phyloP scores from a whole-genome alignment of 2,888 invertebrate species.

The Drosophila affinis region DNA sequence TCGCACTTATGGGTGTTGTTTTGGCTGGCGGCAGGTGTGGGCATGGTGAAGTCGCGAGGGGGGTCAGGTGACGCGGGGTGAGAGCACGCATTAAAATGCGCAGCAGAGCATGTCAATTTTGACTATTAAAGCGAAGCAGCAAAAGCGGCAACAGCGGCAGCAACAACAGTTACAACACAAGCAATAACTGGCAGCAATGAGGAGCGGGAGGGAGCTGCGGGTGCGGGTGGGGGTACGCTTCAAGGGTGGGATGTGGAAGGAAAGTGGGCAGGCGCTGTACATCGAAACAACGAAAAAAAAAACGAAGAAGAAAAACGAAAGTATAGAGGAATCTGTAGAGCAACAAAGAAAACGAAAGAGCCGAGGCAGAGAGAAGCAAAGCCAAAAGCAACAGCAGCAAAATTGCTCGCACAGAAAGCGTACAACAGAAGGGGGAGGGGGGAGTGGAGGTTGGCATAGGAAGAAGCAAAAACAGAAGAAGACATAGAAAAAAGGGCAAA shows the following conservation, averaged over 20 bases:
- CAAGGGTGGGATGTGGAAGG: neutral
- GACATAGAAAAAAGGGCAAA: neutral
- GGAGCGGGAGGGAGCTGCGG: neutral
- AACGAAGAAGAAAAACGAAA: slow-evolving; percentile 67
- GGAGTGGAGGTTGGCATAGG: neutral
- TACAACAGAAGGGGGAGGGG: slow-evolving; percentile 45
- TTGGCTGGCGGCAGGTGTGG: neutral
- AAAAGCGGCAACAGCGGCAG: slow-evolving; percentile 9
- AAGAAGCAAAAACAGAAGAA: slow-evolving; percentile 7
- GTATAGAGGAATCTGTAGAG: slow-evolving; percentile 69
- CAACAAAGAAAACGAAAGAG: slow-evolving; percentile 34
- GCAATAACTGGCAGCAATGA: slow-evolving; percentile 20
- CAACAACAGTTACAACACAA: slow-evolving; percentile 1
- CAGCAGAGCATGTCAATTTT: slow-evolving; percentile 78
- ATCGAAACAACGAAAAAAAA: neutral
- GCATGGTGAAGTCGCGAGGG: too few relatives aligned
- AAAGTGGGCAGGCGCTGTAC: slow-evolving; percentile 1
- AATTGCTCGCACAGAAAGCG: slow-evolving; percentile 70
- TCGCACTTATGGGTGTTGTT: slow-evolving; percentile 19
- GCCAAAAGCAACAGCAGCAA: slow-evolving; percentile 40
- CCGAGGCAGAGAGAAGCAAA: neutral
- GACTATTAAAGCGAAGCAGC: slow-evolving; percentile 65
- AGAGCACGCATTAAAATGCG: slow-evolving; percentile 65
- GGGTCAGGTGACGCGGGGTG: slow-evolving; percentile 16
- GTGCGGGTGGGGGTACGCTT: neutral